Evolutionary conservation across 53 echinoderm and acorn worm genomes (phyloP).

Genomic region (Stichopus horrens): DNA sequence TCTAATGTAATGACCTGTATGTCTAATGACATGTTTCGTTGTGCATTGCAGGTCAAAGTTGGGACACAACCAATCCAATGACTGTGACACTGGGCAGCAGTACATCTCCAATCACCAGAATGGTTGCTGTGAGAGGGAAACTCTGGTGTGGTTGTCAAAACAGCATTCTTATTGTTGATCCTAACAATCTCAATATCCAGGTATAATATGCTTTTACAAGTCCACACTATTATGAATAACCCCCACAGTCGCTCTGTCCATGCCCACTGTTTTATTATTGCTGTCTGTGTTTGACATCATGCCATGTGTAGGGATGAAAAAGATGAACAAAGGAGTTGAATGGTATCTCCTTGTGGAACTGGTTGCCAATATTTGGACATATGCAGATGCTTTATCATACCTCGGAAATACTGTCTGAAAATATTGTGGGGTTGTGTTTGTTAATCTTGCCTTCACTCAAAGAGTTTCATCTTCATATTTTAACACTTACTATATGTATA

Average conservation of each 20-base stretch:
- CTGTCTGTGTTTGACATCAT: no score
- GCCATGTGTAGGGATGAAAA: background rate
- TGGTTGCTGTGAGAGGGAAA: constrained; percentile 83
- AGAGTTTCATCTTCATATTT: no score
- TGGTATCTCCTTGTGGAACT: no score
- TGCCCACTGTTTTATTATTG: background rate
- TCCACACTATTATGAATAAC: background rate
- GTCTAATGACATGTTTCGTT: no score
- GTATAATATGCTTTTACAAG: constrained; percentile 50
- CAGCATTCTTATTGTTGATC: constrained; percentile 89
- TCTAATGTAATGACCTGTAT: no score
- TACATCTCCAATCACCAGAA: constrained; percentile 79
- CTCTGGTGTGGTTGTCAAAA: constrained; percentile 98
- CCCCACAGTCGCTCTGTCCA: background rate
- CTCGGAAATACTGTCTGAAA: no score
- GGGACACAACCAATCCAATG: constrained; percentile 88
- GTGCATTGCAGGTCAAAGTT: constrained; percentile 67
- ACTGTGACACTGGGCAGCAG: constrained; percentile 93
- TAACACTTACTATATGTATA: no score
- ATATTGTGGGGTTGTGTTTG: no score
- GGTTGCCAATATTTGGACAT: no score
- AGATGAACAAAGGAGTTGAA: background rate
- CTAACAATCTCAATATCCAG: constrained; percentile 83
- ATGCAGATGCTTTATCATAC: no score
- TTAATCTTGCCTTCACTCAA: no score